Percentiles rank a stretch among this genome's conserved stretches.
Conservation (phyloP, 1,140 invertebrate species). For the Ceratina australensis region DNA sequence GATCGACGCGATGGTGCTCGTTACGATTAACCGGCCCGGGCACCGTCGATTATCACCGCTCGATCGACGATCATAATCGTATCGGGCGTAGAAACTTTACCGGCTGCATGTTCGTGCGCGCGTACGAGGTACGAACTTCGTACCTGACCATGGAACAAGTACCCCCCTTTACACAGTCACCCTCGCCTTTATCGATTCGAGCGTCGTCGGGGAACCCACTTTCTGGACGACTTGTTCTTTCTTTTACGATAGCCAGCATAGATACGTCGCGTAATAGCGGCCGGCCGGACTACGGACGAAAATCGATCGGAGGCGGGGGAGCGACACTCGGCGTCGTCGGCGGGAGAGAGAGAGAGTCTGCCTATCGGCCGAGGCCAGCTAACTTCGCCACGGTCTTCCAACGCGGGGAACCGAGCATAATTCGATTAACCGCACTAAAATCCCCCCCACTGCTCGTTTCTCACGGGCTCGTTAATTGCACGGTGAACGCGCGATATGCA, state of each 20-base stretch:
- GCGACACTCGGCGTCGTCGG: constrained; percentile 24
- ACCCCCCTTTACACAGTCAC: background rate
- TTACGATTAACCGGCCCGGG: background rate
- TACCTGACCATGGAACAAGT: background rate
- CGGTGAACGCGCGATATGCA: constrained; percentile 12
- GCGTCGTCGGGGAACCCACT: constrained; percentile 3
- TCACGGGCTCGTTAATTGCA: constrained; percentile 29
- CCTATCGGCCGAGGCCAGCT: constrained; percentile 12
- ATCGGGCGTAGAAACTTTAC: background rate
- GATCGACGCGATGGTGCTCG: background rate
- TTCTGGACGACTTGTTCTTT: constrained; percentile 28
- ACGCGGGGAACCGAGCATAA: constrained; percentile 8
- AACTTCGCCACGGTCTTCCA: background rate
- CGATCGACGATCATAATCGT: constrained; percentile 14
- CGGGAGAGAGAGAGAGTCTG: background rate
- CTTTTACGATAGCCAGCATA: constrained; percentile 45
- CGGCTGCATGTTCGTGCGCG: background rate
- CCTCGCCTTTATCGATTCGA: constrained; percentile 26
- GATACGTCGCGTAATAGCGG: constrained; percentile 43
- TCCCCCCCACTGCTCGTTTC: constrained; percentile 28
- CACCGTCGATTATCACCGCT: background rate
- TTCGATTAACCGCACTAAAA: constrained; percentile 34
- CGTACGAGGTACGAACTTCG: background rate
- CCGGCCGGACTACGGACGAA: background rate
- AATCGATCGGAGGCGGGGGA: constrained; percentile 54